Base-by-base conservation (phyloP, 2,797 vertebrate genomes). In the Danio tinwini region DNA sequence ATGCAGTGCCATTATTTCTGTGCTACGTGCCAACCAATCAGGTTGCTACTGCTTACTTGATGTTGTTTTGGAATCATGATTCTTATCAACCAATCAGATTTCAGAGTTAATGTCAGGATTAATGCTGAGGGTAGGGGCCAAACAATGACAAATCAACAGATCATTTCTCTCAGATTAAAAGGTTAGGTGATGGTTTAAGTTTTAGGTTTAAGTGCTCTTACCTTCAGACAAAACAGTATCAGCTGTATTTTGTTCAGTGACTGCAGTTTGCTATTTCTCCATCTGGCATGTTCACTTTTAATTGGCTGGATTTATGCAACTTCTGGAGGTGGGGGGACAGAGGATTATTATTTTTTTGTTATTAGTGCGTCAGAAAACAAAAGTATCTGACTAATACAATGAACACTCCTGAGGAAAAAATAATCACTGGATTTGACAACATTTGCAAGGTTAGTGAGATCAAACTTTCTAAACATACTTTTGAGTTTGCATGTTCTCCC, bases 241-340 rank as follows among this genome's bases (percentile, higher is more conserved):
- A 5, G 7, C 70, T 12, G 55, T 73, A 55, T 74, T 71, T 73
- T 73, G 19, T 61, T 74, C 42, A 74, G 42, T 61, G 55, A 74
- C 11, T 74, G 42, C 9, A 16, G 59, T 29, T 58, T 59, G 55
- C 44, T n/a, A 42, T 59, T 74, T 74, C 71, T 74, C 55, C 42
- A 59, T 74, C 44, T 74, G 71, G 53, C 42, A 74, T 39, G 44
- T 55, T 74, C 17, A 12, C 9, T 59, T 73, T 74, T 73, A 73
- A 49, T 61, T 73, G 71, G 71, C 40, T 29, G 19, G 55, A 47
- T 73, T 74, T 47, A 74, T 0, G 9, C 17, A 74, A 74, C 4
- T 74, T 74, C 55, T 74, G 55, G 71, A 59, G 55, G 59, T 8
- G 55, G 14, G 70, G 17, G 40, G n/a, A 47, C 55, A 37, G 13